These are phyloP conservation scores for Pampus argenteus DNA, from an alignment of 2,797 vertebrate genomes.

Conservation along the genomic window DNA sequence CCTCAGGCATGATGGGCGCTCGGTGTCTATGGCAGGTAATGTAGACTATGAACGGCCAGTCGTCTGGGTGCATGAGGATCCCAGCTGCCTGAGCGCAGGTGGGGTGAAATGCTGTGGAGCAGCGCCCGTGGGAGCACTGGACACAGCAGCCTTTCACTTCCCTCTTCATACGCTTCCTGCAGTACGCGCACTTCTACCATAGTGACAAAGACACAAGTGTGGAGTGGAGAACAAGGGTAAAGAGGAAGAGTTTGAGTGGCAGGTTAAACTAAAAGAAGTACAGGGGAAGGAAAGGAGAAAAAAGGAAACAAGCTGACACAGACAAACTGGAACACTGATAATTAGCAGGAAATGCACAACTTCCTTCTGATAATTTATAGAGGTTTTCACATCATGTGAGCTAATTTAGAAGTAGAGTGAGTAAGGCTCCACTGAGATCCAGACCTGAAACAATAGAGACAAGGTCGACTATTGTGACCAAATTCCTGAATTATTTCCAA, in stretches of 20 bases:
- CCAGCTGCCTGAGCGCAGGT: constrained; percentile 97
- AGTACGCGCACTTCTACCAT: constrained; percentile 94
- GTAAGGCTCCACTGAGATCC: constrained; percentile 24
- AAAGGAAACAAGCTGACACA: constrained; percentile 35
- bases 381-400: constrained; percentile 28
- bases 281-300: constrained; percentile 38
- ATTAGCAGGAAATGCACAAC: constrained; percentile 32
- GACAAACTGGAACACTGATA: constrained; percentile 21
- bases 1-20: constrained; percentile 88
- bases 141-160: constrained; percentile 93
- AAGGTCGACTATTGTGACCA: constrained; percentile 17
- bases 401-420: constrained; percentile 19
- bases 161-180: constrained; percentile 94
- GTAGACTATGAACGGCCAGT: constrained; percentile 97
- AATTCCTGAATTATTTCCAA: background rate
- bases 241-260: constrained; percentile 16
- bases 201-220: constrained; percentile 27
- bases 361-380: constrained; percentile 34
- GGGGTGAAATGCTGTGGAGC: constrained; percentile 95
- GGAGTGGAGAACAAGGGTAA: background rate
- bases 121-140: constrained; percentile 97
- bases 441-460: constrained; percentile 39
- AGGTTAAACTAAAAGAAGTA: constrained; percentile 37
- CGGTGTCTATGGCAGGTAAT: constrained; percentile 95
- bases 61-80: constrained; percentile 96